These are phyloP conservation scores for Rousettus madagascariensis DNA, from an alignment of 2,797 vertebrate species.

Conservation along the genomic window DNA sequence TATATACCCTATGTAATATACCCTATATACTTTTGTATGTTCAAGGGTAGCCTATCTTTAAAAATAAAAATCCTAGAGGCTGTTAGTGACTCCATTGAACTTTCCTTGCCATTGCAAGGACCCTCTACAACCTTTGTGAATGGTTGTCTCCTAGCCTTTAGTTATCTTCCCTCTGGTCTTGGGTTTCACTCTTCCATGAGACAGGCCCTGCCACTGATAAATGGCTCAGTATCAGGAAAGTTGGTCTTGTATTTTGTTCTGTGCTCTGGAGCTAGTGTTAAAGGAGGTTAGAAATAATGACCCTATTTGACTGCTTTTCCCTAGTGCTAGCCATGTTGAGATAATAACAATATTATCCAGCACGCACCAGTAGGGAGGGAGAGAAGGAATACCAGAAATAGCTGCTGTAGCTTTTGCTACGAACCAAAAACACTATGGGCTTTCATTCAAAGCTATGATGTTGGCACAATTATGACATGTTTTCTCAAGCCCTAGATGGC, in stretches of 20 bases:
- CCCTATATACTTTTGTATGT: not conserved
- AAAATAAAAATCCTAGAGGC: not conserved
- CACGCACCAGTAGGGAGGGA: not conserved
- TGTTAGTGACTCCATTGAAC: not conserved
- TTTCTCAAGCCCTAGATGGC: not conserved
- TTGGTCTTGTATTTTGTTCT: not conserved
- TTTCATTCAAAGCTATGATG: not conserved
- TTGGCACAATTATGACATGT: not conserved
- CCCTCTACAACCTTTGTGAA: not conserved
- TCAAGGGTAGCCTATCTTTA: not conserved
- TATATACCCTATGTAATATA: not conserved
- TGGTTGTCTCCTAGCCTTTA: not conserved
- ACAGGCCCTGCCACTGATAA: not conserved
- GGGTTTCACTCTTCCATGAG: not conserved
- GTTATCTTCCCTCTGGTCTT: not conserved
- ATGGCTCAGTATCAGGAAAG: not conserved
- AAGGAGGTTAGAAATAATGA: not conserved
- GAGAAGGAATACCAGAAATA: slow-evolving; percentile 14
- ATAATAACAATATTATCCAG: not conserved
- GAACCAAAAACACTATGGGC: not conserved
- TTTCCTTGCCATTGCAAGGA: not conserved
- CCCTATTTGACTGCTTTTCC: not conserved
- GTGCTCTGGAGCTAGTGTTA: not conserved
- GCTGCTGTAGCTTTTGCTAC: not conserved
- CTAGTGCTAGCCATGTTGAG: not conserved